Percentiles rank a stretch among this genome's conserved stretches.
Conservation (phyloP, 2,113 vertebrate genomes). For the Notothenia rossii region DNA sequence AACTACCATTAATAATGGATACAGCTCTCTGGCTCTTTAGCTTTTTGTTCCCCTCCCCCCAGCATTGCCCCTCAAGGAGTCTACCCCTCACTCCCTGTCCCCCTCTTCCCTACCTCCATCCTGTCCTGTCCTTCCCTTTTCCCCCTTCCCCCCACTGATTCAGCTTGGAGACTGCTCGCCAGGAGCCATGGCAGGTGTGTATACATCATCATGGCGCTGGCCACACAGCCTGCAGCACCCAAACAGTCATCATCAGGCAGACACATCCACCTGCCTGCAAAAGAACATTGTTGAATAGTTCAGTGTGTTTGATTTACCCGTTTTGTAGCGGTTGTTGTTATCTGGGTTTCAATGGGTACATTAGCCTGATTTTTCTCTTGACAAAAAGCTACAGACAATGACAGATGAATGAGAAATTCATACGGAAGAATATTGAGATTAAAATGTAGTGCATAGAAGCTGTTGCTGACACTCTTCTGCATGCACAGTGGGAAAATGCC, state of each 20-base stretch:
- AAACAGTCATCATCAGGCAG: constrained; percentile 52
- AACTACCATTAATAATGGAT: constrained; percentile 86
- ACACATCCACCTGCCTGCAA: constrained; percentile 61
- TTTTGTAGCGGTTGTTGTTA: constrained; percentile 3
- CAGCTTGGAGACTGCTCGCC: constrained; percentile 64
- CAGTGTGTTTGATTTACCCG: constrained; percentile 14
- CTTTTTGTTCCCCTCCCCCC: constrained; percentile 57
- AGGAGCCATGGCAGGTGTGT: constrained; percentile 75
- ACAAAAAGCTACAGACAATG: constrained; percentile 43
- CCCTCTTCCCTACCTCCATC: constrained; percentile 46
- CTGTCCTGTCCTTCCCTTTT: constrained; percentile 14
- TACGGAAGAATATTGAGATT: constrained; percentile 32
- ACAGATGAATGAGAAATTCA: constrained; percentile 57
- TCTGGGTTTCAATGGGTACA: constrained; percentile 36
- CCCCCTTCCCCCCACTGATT: constrained; percentile 37
- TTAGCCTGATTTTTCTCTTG: constrained; percentile 34
- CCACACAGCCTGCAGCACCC: constrained; percentile 73
- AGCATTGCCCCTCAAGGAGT: constrained; percentile 62
- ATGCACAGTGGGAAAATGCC: constrained; percentile 26
- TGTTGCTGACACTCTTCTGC: constrained; percentile 45
- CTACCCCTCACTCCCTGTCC: constrained; percentile 40
- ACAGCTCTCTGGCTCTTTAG: constrained; percentile 73
- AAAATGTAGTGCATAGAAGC: constrained; percentile 34
- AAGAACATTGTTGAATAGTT: constrained; percentile 24
- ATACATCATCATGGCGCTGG: constrained; percentile 71